Conservation (phyloP, 2,113 vertebrate species). For the Excalfactoria chinensis region DNA sequence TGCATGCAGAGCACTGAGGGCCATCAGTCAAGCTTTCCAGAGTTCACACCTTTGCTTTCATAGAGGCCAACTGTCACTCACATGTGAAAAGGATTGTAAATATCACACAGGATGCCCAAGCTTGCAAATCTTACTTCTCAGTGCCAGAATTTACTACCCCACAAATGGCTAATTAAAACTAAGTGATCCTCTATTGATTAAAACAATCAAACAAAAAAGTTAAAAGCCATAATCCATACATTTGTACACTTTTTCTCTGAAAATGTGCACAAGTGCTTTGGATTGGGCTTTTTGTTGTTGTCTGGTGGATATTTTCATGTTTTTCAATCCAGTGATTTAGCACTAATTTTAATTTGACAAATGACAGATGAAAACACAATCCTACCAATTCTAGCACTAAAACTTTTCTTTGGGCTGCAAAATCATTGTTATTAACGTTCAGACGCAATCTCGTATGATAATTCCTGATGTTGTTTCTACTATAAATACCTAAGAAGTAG, state of each 20-base stretch:
- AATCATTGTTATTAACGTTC: not conserved
- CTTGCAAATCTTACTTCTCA: not conserved
- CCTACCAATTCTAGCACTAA: not conserved
- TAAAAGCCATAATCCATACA: fast-evolving
- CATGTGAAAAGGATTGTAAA: fast-evolving
- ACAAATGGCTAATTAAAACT: not conserved
- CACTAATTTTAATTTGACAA: not conserved
- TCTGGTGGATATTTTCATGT: not conserved
- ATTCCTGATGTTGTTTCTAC: not conserved
- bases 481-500: not conserved
- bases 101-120: not conserved
- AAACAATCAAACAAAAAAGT: not conserved
- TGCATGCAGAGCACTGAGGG: fast-evolving
- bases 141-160: not conserved
- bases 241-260: not conserved
- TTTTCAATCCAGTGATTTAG: not conserved
- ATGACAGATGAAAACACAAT: not conserved
- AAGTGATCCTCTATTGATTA: not conserved
- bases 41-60: fast-evolving
- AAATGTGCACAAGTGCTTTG: not conserved
- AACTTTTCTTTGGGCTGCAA: not conserved
- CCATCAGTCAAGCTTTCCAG: fast-evolving
- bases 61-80: not conserved
- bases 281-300: not conserved
- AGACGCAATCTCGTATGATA: not conserved